Percentiles rank a stretch among this genome's conserved stretches.
phyloP scores from a whole-genome alignment of 2,888 invertebrate species.

The Hemistola chrysoprasaria region DNA sequence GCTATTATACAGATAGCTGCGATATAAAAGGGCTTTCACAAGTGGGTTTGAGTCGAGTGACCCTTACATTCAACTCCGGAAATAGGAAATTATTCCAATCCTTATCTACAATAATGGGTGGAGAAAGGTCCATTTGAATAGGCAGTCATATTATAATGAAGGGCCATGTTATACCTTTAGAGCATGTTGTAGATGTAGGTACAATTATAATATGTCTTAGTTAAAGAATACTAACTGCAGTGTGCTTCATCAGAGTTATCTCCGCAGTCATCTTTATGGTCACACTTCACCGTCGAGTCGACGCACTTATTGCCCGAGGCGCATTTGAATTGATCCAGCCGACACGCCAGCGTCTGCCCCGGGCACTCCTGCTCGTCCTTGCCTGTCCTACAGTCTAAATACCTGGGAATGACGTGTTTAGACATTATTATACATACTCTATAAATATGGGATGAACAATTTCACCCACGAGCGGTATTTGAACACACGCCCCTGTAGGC shows the following conservation, averaged over 20 bases:
- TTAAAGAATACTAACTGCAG: slow-evolving; percentile 86
- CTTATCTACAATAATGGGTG: slow-evolving; percentile 3
- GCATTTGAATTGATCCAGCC: slow-evolving; percentile 93
- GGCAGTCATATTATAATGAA: neutral
- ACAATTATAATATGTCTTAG: too few relatives aligned
- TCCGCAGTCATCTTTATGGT: slow-evolving; percentile 94
- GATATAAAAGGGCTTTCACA: slow-evolving; percentile 10
- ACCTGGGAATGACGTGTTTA: slow-evolving; percentile 53
- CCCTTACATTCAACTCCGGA: slow-evolving; percentile 9
- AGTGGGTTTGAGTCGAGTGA: slow-evolving; percentile 5
- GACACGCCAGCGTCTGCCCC: slow-evolving; percentile 83
- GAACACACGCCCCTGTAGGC: too few relatives aligned
- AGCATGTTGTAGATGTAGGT: too few relatives aligned
- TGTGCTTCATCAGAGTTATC: slow-evolving; percentile 95
- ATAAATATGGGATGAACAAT: too few relatives aligned
- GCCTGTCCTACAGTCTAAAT: slow-evolving; percentile 91
- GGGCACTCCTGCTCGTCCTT: slow-evolving; percentile 91
- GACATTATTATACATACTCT: neutral
- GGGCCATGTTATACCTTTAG: too few relatives aligned
- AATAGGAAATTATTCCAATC: slow-evolving; percentile 6
- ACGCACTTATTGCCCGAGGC: slow-evolving; percentile 91
- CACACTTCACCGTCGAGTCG: slow-evolving; percentile 88
- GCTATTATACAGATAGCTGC: neutral
- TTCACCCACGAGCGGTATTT: too few relatives aligned
- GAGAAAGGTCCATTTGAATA: slow-evolving; percentile 3